Percentiles rank a stretch among this genome's conserved stretches.
phyloP scores from a whole-genome alignment of 2,888 invertebrate species.

The Encarsia formosa region DNA sequence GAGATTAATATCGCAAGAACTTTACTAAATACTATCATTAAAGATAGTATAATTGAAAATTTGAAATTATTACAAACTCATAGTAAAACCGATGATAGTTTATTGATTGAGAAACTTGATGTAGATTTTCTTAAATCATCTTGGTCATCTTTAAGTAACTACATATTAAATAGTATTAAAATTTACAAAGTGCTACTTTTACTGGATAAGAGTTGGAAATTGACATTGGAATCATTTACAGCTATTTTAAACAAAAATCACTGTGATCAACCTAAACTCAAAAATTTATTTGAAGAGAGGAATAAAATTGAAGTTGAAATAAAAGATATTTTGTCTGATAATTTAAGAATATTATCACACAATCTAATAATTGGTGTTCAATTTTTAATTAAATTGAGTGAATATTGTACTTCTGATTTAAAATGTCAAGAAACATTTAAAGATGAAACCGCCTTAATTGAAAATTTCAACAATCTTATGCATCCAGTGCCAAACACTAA shows the following conservation, averaged over 20 bases:
- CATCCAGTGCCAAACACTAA: neutral
- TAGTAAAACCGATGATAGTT: neutral
- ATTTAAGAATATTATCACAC: slow-evolving; percentile 7
- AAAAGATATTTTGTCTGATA: slow-evolving; percentile 5
- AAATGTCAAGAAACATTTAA: neutral
- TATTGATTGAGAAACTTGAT: neutral
- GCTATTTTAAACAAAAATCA: neutral
- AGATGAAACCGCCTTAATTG: neutral
- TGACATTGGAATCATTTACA: slow-evolving; percentile 3
- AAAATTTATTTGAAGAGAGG: slow-evolving; percentile 8
- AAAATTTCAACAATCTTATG: neutral
- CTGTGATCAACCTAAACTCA: neutral
- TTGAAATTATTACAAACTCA: neutral
- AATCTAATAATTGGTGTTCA: slow-evolving; percentile 13
- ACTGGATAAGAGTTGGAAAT: slow-evolving; percentile 12
- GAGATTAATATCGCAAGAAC: too few species aligned
- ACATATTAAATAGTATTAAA: slow-evolving; percentile 5
- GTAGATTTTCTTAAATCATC: slow-evolving; percentile 2
- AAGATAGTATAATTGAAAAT: neutral
- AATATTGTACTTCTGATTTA: neutral
- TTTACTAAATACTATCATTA: neutral
- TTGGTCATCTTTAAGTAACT: slow-evolving; percentile 11
- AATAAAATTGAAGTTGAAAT: slow-evolving; percentile 13
- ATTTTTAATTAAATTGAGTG: slow-evolving; percentile 11
- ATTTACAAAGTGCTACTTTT: slow-evolving; percentile 13